phyloP scores from a whole-genome alignment of 2,113 vertebrate genomes.

The Cryptotis parvus region DNA sequence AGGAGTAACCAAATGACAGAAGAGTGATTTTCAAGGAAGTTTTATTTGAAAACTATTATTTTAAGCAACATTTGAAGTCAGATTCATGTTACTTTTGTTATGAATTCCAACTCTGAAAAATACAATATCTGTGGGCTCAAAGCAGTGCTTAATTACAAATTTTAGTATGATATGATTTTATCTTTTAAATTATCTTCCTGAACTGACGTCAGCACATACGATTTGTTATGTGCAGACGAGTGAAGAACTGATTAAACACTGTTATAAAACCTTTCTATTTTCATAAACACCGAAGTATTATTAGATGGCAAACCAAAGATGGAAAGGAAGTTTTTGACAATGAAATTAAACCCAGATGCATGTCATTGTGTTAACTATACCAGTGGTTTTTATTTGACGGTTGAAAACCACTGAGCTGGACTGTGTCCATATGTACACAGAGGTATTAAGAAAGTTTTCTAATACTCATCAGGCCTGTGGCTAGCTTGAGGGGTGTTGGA shows the following conservation, averaged over 20 bases:
- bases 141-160: conserved; percentile 18
- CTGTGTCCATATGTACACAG: not conserved
- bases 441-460: not conserved
- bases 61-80: conserved; percentile 52
- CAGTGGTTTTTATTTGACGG: not conserved
- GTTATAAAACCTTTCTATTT: not conserved
- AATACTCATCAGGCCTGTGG: not conserved
- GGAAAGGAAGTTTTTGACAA: conserved; percentile 28
- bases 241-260: conserved; percentile 60
- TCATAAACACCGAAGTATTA: conserved; percentile 29
- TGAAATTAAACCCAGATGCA: conserved; percentile 5
- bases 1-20: not conserved
- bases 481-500: not conserved
- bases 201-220: conserved; percentile 3
- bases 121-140: not conserved
- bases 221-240: conserved; percentile 10
- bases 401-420: not conserved
- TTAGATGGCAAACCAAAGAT: conserved; percentile 53
- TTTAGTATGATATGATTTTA: conserved; percentile 4
- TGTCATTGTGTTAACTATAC: not conserved
- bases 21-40: conserved; percentile 44
- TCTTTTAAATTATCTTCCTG: conserved; percentile 54
- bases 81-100: conserved; percentile 11
- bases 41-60: conserved; percentile 58
- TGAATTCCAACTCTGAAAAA: conserved; percentile 45